These are phyloP conservation scores for Lepidostoma basale DNA, from an alignment of 1,140 invertebrate genomes.

Conservation along the genomic window DNA sequence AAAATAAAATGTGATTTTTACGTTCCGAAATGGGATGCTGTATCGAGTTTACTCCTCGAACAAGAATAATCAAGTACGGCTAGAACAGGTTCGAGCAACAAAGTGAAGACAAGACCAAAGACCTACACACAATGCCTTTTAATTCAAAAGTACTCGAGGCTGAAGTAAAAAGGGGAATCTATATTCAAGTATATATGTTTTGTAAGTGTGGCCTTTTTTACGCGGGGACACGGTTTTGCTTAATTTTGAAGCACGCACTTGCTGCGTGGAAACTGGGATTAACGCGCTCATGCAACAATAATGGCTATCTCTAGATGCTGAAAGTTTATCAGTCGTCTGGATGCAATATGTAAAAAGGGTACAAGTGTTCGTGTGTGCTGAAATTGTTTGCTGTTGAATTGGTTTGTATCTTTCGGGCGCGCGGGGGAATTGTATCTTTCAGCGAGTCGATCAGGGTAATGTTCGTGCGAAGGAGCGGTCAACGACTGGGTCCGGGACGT, in stretches of 20 bases:
- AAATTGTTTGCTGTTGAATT: background rate
- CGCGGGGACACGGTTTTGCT: background rate
- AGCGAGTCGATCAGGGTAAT: background rate
- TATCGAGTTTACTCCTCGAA: constrained; percentile 1
- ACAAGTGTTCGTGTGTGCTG: background rate
- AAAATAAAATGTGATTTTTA: no score
- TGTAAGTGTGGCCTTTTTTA: background rate
- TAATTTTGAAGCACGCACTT: background rate
- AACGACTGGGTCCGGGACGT: constrained; percentile 22
- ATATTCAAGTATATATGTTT: no score
- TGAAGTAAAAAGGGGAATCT: background rate
- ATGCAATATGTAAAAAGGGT: background rate
- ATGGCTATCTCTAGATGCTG: constrained; percentile 8
- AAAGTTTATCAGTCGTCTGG: constrained; percentile 10
- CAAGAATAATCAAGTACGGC: constrained; percentile 16
- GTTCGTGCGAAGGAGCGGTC: constrained; percentile 8
- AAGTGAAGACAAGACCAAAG: constrained; percentile 18
- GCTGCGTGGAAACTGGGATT: background rate
- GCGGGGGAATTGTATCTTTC: background rate
- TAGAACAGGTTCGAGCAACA: constrained; percentile 18
- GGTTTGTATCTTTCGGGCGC: background rate
- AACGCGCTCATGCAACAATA: constrained; percentile 26
- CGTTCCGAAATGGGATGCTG: background rate
- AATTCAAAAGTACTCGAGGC: no score
- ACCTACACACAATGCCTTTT: background rate